Base-by-base conservation (phyloP, 1,140 invertebrate species). In the Muscidifurax raptorellus region DNA sequence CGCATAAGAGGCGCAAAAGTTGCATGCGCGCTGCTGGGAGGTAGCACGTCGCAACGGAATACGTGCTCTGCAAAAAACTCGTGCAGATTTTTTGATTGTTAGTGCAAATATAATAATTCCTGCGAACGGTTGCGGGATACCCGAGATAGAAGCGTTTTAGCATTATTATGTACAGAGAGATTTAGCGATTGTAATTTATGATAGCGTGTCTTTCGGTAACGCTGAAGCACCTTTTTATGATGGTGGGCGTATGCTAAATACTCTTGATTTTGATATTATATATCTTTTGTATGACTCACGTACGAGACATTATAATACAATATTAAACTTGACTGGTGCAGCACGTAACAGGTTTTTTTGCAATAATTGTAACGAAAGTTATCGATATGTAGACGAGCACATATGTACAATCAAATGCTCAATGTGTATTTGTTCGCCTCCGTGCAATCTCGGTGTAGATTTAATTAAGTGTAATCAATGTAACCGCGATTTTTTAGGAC, bases 261-360 rank as follows among this genome's bases (percentile, higher is more conserved):
- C 13, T 13, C 0, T 15, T 47, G 9, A 0, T 12, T 47, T 12
- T 47, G 44, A 47, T 18, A 47, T 47, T 12, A 47, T 47, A 47
- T 47, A 47, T 47, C 13, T 75, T 13, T n/a, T 40, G 13, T 75
- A 44, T 22, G 72, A 75, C 47, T 5, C 15, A 9, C 15, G 22
- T 2, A 18, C 0, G 27, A 18, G 25, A 0, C 36, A 75, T 75
- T 47, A 10, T n/a, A 18, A 75, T 75, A 47, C 72, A 2, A 75
- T 75, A n/a, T n/a, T 75, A 75, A 75, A 75, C 36, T 18, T 75
- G 18, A 44, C 40, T 13, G 32, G 72, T 40, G 72, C 72, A 25
- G 40, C 32, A 0, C 5, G 36, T 10, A 75, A n/a, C 3, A 75
- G 18, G 25, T 75, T 44, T 75, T n/a, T 75, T 18, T 75, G 36